These are phyloP conservation scores for Danionella dracula DNA, from an alignment of 2,797 vertebrate genomes.

Conservation along the genomic window DNA sequence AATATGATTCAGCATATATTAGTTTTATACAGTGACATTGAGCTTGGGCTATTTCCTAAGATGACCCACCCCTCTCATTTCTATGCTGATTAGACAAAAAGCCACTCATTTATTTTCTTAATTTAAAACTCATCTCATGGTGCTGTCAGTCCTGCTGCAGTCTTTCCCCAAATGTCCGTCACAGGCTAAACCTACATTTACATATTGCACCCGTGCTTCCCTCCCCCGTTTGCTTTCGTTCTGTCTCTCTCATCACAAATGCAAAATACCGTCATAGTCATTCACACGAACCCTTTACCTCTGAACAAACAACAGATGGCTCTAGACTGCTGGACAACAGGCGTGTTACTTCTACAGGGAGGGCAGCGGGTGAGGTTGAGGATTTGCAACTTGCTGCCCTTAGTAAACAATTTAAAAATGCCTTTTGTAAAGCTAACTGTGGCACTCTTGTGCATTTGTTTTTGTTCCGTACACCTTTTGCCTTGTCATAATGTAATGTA, in stretches of 20 bases:
- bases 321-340: conserved; percentile 65
- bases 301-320: conserved; percentile 79
- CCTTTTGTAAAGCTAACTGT: neutral
- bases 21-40: conserved; percentile 66
- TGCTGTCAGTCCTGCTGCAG: conserved; percentile 4
- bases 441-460: neutral
- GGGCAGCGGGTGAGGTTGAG: conserved; percentile 45
- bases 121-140: neutral
- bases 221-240: neutral
- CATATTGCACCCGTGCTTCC: conserved; percentile 4
- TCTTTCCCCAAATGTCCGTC: neutral
- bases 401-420: conserved; percentile 20
- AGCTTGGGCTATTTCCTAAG: conserved; percentile 41
- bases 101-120: conserved; percentile 16
- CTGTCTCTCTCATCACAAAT: conserved; percentile 28
- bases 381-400: conserved; percentile 48
- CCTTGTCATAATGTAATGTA: too few relatives aligned
- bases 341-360: conserved; percentile 58
- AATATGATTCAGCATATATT: conserved; percentile 45
- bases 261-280: conserved; percentile 30
- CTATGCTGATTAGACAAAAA: conserved; percentile 18
- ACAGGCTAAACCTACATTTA: conserved; percentile 26
- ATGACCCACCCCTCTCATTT: conserved; percentile 52
- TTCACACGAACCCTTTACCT: conserved; percentile 54
- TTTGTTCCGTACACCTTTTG: too few relatives aligned